phyloP scores from a whole-genome alignment of 2,113 vertebrate species.

The Aix galericulata region DNA sequence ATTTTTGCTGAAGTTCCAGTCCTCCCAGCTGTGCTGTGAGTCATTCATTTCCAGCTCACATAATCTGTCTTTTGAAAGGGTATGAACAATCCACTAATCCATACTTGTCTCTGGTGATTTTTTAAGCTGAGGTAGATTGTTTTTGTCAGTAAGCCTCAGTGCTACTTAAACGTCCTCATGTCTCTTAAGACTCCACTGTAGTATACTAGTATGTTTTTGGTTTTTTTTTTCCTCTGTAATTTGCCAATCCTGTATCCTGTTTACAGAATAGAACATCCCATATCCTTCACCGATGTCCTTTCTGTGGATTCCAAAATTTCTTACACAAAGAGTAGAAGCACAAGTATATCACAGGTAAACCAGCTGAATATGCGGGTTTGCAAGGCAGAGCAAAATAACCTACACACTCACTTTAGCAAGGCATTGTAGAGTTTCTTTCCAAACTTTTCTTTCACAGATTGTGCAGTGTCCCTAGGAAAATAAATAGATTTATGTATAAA shows the following conservation, averaged over 20 bases:
- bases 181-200: background rate
- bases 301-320: background rate
- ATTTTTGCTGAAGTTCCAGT: background rate
- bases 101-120: background rate
- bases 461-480: conserved; percentile 89
- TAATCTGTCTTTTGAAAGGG: background rate
- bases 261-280: background rate
- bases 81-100: background rate
- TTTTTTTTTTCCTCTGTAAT: background rate
- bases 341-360: background rate
- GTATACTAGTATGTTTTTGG: background rate
- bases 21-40: background rate
- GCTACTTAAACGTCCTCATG: background rate
- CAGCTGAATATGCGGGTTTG: background rate
- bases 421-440: conserved; percentile 94
- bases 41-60: background rate
- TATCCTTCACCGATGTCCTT: background rate
- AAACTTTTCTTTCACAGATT: conserved; percentile 96
- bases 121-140: background rate
- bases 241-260: background rate
- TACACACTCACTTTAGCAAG: conserved; percentile 85
- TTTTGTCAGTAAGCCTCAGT: background rate
- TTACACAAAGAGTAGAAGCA: background rate
- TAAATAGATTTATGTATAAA: background rate
- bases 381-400: background rate